phyloP scores from a whole-genome alignment of 2,888 invertebrate species.

The Himalopsyche kuldschensis region DNA sequence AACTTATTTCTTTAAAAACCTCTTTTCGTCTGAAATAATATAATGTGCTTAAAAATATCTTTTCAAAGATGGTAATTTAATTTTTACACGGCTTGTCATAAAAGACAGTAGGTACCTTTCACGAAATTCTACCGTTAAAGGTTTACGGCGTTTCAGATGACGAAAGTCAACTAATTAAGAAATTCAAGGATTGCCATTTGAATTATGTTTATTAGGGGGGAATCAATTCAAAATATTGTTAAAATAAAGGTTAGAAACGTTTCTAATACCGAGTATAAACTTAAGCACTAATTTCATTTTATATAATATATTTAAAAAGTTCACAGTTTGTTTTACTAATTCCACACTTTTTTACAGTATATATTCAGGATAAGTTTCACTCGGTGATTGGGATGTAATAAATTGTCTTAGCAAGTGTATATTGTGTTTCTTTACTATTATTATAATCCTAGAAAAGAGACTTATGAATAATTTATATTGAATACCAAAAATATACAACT shows the following conservation, averaged over 20 bases:
- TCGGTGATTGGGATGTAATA: too few relatives aligned
- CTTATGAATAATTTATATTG: too few relatives aligned
- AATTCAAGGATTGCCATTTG: not conserved
- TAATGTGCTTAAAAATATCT: not conserved
- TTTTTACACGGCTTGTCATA: not conserved
- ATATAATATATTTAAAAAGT: too few relatives aligned
- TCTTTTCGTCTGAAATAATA: not conserved
- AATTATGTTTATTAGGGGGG: not conserved
- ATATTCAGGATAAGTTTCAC: too few relatives aligned
- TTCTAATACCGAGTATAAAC: too few relatives aligned
- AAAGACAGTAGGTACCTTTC: not conserved
- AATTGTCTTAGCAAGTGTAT: too few relatives aligned
- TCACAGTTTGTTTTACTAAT: too few relatives aligned
- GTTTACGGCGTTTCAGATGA: not conserved
- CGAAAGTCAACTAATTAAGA: not conserved
- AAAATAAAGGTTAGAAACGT: not conserved
- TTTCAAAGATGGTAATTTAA: not conserved
- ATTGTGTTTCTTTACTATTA: too few relatives aligned
- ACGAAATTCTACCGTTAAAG: not conserved
- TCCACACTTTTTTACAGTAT: too few relatives aligned
- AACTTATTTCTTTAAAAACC: not conserved
- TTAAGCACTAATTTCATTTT: too few relatives aligned
- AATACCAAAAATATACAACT: too few relatives aligned
- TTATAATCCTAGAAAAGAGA: too few relatives aligned
- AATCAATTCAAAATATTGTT: not conserved